Percentiles rank a stretch among this genome's conserved stretches.
Evolutionary conservation across 2,797 vertebrate genomes (phyloP).

Genomic region (Vespertilio murinus): DNA sequence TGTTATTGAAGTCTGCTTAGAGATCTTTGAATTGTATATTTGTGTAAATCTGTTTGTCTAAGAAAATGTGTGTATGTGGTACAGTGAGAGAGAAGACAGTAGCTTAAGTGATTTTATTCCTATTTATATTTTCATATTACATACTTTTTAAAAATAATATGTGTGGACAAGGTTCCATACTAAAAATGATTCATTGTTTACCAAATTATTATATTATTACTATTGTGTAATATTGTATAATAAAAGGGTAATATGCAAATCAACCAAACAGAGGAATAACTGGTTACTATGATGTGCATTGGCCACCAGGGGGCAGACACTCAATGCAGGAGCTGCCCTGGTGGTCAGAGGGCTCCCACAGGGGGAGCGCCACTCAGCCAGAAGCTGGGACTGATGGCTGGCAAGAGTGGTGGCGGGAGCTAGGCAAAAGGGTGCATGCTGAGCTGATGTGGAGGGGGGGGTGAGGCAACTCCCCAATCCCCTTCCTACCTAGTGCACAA

Average conservation of each 20-base stretch:
- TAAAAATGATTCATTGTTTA: not conserved
- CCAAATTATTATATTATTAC: not conserved
- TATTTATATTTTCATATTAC: constrained; percentile 14
- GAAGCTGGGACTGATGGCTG: too few relatives aligned
- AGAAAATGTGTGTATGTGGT: not conserved
- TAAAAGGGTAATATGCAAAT: too few relatives aligned
- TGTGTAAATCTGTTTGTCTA: not conserved
- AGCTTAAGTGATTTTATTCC: not conserved
- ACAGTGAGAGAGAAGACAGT: not conserved
- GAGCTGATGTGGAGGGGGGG: too few relatives aligned
- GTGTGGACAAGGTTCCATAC: not conserved
- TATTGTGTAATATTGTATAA: not conserved
- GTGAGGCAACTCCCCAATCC: too few relatives aligned
- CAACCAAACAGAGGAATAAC: too few relatives aligned
- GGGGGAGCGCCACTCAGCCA: too few relatives aligned
- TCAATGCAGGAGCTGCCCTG: too few relatives aligned
- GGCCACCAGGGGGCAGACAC: too few relatives aligned
- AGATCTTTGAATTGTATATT: not conserved
- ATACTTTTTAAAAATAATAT: not conserved
- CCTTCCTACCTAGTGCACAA: rapidly evolving
- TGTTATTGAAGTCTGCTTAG: not conserved
- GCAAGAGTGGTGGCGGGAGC: too few relatives aligned
- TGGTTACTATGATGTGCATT: too few relatives aligned
- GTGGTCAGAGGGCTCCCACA: too few relatives aligned
- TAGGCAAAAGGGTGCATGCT: too few relatives aligned